Evolutionary conservation across 2,888 invertebrate genomes (phyloP).

Genomic region (Parnassius apollo): DNA sequence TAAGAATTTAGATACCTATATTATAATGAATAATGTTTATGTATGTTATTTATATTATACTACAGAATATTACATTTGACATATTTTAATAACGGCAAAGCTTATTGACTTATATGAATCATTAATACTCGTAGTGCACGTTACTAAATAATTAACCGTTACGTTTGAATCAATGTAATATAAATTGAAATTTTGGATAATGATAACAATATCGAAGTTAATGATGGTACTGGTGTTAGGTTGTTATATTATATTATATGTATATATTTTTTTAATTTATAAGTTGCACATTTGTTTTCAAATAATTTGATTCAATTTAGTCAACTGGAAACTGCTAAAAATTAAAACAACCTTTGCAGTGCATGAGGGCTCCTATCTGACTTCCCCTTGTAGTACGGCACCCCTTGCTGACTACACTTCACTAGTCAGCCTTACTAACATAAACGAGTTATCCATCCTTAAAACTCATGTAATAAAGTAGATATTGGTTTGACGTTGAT

Average conservation of each 20-base stretch:
- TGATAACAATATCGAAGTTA: slow-evolving; percentile 6
- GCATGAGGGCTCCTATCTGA: slow-evolving; percentile 51
- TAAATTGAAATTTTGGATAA: background rate
- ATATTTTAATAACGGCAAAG: no score
- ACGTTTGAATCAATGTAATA: slow-evolving; percentile 15
- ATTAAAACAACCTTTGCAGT: slow-evolving; percentile 54
- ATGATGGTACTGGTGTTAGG: background rate
- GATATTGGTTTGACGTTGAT: slow-evolving; percentile 39
- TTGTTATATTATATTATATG: slow-evolving; percentile 8
- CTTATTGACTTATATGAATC: no score
- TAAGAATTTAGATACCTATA: no score
- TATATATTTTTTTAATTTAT: background rate
- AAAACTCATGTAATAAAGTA: slow-evolving; percentile 43
- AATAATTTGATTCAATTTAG: slow-evolving; percentile 26
- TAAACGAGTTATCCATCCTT: slow-evolving; percentile 40
- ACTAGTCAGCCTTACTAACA: slow-evolving; percentile 51
- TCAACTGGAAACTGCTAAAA: slow-evolving; percentile 57
- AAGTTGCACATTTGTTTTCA: no score
- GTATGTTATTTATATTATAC: background rate
- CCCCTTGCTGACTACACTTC: slow-evolving; percentile 66
- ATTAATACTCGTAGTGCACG: no score
- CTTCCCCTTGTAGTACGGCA: slow-evolving; percentile 63
- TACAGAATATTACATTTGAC: no score
- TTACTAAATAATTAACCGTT: slow-evolving; percentile 14
- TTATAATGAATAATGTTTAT: background rate